phyloP scores from a whole-genome alignment of 1,140 invertebrate species.

The Asobara japonica region DNA sequence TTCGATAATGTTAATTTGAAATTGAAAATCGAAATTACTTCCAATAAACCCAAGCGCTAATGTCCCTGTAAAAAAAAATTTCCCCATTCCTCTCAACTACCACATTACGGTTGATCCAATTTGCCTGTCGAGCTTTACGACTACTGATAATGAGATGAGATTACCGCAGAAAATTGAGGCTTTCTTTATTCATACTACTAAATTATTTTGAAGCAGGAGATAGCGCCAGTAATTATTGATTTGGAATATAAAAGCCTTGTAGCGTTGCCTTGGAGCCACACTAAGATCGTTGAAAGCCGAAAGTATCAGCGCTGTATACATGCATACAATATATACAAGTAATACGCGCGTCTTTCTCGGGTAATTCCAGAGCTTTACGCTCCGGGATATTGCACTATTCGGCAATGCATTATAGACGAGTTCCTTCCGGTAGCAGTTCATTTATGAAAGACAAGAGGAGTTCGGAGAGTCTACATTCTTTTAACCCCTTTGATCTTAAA shows the following conservation, averaged over 20 bases:
- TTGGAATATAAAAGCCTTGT: background rate
- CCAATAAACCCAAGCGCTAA: no score
- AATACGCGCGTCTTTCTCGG: background rate
- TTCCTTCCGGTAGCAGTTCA: background rate
- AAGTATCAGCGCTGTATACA: background rate
- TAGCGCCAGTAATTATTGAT: background rate
- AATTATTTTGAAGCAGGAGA: background rate
- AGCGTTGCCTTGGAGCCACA: background rate
- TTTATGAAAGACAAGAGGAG: background rate
- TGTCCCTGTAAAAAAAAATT: no score
- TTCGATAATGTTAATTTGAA: no score
- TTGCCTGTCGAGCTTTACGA: background rate
- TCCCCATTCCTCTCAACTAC: background rate
- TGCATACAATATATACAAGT: background rate
- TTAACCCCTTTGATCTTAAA: background rate
- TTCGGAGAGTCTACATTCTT: background rate
- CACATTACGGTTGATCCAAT: no score
- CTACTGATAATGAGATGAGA: background rate
- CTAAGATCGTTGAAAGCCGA: background rate
- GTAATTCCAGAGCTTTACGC: background rate
- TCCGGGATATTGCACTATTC: conserved; percentile 3
- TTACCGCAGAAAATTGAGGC: background rate
- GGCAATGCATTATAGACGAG: background rate
- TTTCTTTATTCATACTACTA: background rate
- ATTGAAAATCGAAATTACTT: no score